A percentile compares a stretch with the other conserved stretches of the same genome.
Conservation (phyloP, 2,888 invertebrate genomes). For the Dorcus hopei region DNA sequence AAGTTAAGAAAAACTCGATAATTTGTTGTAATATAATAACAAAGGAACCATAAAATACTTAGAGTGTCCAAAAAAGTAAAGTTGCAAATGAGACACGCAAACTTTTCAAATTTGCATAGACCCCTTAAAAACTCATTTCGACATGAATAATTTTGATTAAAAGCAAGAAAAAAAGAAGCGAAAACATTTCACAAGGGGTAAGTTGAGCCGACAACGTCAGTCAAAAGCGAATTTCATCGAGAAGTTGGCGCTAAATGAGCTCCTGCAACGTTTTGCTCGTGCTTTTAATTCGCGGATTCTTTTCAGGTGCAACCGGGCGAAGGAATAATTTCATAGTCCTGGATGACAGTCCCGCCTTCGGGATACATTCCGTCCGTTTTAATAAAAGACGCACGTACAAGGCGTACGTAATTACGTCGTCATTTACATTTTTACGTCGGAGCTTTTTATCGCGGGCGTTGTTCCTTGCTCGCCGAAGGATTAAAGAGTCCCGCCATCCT, state of each 20-base stretch:
- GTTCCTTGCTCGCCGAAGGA: too few species aligned
- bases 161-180: neutral
- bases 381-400: conserved; percentile 37
- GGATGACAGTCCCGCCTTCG: conserved; percentile 37
- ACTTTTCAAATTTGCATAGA: conserved; percentile 1
- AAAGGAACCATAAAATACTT: too few species aligned
- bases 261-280: conserved; percentile 37
- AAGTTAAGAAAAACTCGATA: too few species aligned
- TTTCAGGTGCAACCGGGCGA: conserved; percentile 34
- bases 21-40: too few species aligned
- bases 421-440: neutral
- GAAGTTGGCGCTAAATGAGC: conserved; percentile 34
- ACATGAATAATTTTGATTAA: neutral
- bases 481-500: too few species aligned
- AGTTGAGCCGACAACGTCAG: neutral
- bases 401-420: conserved; percentile 32
- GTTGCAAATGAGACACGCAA: neutral
- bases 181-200: neutral
- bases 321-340: conserved; percentile 40
- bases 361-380: conserved; percentile 37
- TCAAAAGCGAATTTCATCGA: neutral
- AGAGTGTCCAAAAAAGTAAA: too few species aligned
- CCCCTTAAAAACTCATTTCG: neutral
- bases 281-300: conserved; percentile 38
- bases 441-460: neutral